Evolutionary conservation across 2,113 vertebrate genomes (phyloP).

Genomic region (Propithecus coquereli): DNA sequence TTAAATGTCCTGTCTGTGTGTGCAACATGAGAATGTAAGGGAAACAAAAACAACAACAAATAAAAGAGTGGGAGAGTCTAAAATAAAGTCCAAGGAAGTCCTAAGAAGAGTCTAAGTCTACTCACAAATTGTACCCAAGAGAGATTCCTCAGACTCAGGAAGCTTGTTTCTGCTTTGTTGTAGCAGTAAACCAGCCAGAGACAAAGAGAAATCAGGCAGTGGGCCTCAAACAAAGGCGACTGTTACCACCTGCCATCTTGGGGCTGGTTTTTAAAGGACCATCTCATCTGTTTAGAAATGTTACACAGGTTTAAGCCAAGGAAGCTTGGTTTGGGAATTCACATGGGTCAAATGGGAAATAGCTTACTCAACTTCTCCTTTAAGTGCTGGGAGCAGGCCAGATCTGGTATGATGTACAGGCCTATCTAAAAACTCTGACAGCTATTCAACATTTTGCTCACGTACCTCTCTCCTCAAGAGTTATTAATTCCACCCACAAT

Average conservation of each 20-base stretch:
- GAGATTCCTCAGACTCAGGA: not conserved
- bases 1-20: not conserved
- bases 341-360: not conserved
- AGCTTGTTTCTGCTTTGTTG: not conserved
- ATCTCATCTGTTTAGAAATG: not conserved
- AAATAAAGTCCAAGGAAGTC: not conserved
- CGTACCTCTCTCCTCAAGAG: not conserved
- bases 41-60: not conserved
- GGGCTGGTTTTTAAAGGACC: not conserved
- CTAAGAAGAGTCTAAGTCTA: not conserved
- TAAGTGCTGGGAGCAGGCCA: not conserved
- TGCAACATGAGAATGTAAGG: not conserved
- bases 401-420: not conserved
- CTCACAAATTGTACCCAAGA: not conserved
- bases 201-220: not conserved
- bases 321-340: not conserved
- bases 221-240: not conserved
- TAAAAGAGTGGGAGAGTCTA: not conserved
- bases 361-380: constrained; percentile 16
- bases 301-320: not conserved
- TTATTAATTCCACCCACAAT: not conserved
- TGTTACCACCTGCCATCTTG: not conserved
- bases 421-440: not conserved
- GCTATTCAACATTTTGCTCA: constrained; percentile 14
- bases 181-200: not conserved